These are phyloP conservation scores for Oryzias melastigma DNA, from an alignment of 2,113 vertebrate species.

Conservation along the genomic window DNA sequence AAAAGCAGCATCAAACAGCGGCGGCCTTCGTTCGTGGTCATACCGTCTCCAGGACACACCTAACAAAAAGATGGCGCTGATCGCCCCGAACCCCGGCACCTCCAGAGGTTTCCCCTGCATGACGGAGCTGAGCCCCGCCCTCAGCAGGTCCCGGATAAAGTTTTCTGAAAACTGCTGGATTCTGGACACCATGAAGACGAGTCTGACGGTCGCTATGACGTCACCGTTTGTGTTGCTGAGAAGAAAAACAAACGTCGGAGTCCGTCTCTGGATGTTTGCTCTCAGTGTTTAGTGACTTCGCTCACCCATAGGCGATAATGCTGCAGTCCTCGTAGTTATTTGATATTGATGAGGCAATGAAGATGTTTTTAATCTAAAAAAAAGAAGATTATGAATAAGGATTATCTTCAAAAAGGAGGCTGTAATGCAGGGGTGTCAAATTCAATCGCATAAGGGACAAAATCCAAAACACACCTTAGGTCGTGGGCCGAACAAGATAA, in stretches of 20 bases:
- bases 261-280: background rate
- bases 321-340: constrained; percentile 79
- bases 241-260: background rate
- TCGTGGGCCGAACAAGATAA: too few species aligned
- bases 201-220: constrained; percentile 80
- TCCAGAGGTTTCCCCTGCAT: constrained; percentile 70
- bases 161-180: constrained; percentile 69
- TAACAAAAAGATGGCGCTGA: constrained; percentile 77
- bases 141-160: constrained; percentile 79
- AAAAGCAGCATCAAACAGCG: background rate
- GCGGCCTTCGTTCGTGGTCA: background rate
- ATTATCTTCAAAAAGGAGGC: too few species aligned
- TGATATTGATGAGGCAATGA: constrained; percentile 79
- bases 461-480: too few species aligned
- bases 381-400: background rate
- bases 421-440: background rate
- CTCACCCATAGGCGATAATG: constrained; percentile 86
- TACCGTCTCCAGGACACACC: constrained; percentile 64
- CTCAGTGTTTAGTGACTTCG: background rate
- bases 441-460: too few species aligned
- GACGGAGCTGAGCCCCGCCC: constrained; percentile 70
- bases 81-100: constrained; percentile 82
- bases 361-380: constrained; percentile 83
- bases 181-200: constrained; percentile 77
- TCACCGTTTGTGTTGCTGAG: constrained; percentile 79